Evolutionary conservation across 2,797 vertebrate species (phyloP).

Genomic region (Poecilia gillii): DNA sequence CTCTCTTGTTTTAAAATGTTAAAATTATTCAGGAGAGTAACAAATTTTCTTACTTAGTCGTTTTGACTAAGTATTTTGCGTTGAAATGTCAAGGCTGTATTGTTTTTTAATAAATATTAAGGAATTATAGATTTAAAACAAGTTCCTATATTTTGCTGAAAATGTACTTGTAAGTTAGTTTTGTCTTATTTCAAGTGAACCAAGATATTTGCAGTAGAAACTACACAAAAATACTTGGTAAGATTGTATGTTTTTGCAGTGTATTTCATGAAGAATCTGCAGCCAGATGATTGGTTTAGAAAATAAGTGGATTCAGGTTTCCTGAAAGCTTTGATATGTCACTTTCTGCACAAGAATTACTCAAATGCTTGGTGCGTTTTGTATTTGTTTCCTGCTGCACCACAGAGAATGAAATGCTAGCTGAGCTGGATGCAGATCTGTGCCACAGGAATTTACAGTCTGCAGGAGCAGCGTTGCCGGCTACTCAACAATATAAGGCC

Average conservation of each 20-base stretch:
- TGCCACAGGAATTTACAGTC: conserved; percentile 21
- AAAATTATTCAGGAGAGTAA: background rate
- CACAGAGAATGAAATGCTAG: conserved; percentile 1
- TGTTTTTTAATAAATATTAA: background rate
- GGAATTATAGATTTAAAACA: background rate
- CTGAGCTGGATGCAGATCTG: conserved; percentile 26
- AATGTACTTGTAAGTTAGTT: too few species aligned
- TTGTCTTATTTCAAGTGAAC: too few species aligned
- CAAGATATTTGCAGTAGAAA: too few species aligned
- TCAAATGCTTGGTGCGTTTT: background rate
- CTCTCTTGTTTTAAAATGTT: background rate
- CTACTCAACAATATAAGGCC: conserved; percentile 40
- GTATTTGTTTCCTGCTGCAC: conserved; percentile 4
- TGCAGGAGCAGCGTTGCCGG: conserved; percentile 27
- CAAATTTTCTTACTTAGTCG: background rate
- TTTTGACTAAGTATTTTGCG: background rate
- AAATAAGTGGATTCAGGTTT: conserved; percentile 3
- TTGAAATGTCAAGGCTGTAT: background rate
- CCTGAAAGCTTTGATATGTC: too few species aligned
- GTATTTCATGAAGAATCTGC: background rate
- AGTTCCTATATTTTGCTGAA: too few species aligned
- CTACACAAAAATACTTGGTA: too few species aligned
- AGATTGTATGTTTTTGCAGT: too few species aligned
- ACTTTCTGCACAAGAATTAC: background rate
- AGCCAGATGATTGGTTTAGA: background rate